Conservation (phyloP, 1,140 invertebrate species). For the Drosophila littoralis region DNA sequence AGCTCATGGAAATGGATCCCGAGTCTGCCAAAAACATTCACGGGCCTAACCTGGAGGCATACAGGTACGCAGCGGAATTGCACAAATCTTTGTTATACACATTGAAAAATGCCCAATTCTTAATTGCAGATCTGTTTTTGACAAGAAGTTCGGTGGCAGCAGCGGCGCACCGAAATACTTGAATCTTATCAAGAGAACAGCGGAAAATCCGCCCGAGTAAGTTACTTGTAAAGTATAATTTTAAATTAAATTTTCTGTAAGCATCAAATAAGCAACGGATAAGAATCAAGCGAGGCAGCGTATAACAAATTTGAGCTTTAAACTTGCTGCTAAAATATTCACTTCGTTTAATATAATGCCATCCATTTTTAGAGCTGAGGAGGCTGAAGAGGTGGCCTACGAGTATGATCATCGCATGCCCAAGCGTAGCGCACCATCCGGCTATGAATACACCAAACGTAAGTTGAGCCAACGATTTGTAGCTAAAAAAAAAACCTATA, state of each 20-base stretch:
- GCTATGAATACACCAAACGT: conserved; percentile 75
- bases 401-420: conserved; percentile 72
- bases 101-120: not conserved
- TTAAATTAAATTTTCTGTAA: conserved; percentile 45
- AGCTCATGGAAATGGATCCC: conserved; percentile 81
- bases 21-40: conserved; percentile 72
- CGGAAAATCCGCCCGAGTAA: conserved; percentile 80
- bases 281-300: conserved; percentile 1
- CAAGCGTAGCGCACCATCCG: conserved; percentile 58
- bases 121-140: conserved; percentile 66
- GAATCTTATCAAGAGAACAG: conserved; percentile 68
- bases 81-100: not conserved
- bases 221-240: conserved; percentile 82
- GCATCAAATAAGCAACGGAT: conserved; percentile 15
- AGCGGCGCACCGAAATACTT: conserved; percentile 63
- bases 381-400: conserved; percentile 67
- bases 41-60: conserved; percentile 63
- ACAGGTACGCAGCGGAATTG: conserved; percentile 42
- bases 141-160: conserved; percentile 66
- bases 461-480: conserved; percentile 43
- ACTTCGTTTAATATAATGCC: not conserved
- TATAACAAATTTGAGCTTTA: conserved; percentile 20
- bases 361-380: conserved; percentile 65
- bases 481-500: not conserved
- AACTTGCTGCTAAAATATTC: not conserved